Evolutionary conservation across 2,113 vertebrate genomes (phyloP).

Genomic region (Leptobrachium ailaonicum): DNA sequence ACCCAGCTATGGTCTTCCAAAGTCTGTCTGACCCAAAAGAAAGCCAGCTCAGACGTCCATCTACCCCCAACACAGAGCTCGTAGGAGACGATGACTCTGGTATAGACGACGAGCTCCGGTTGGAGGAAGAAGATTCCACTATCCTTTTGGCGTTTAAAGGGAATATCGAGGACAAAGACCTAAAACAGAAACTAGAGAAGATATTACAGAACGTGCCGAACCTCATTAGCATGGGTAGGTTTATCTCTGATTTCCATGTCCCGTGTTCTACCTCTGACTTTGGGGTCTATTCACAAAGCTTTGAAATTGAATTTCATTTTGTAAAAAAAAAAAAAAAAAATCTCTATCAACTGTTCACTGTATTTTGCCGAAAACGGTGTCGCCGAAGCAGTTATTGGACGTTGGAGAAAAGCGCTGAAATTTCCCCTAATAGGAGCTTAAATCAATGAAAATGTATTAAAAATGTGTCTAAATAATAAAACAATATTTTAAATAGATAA

Average conservation of each 20-base stretch:
- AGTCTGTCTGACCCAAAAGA: conserved; percentile 65
- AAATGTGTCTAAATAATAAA: no score
- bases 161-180: conserved; percentile 89
- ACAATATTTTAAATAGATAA: no score
- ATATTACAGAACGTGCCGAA: conserved; percentile 83
- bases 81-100: conserved; percentile 75
- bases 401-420: no score
- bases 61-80: conserved; percentile 67
- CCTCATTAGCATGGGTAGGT: conserved; percentile 86
- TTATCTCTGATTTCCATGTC: background rate
- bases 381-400: no score
- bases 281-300: no score
- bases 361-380: no score
- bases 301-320: no score
- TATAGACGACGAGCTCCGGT: conserved; percentile 61
- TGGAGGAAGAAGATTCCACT: conserved; percentile 69
- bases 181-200: conserved; percentile 81
- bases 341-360: no score
- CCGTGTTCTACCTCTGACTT: no score
- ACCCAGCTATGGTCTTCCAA: conserved; percentile 69
- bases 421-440: no score
- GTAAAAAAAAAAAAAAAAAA: no score
- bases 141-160: conserved; percentile 93
- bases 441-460: no score
- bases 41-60: conserved; percentile 60